Evolutionary conservation across 2,113 vertebrate species (phyloP), one percentile per base, ranked within the genome.

Genomic region (Danio rerio): DNA sequence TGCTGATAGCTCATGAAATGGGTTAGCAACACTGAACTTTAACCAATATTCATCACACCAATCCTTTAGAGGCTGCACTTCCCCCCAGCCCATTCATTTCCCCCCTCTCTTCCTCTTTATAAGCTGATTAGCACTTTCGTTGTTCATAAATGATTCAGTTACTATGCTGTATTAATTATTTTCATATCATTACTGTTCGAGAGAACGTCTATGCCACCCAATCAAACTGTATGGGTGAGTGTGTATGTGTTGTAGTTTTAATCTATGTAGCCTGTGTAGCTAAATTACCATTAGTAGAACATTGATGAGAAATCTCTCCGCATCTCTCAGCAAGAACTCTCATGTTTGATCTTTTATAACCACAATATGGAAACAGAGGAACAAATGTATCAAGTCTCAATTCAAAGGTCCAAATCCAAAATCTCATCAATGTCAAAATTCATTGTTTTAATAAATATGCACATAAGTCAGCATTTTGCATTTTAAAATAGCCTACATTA

Each of bases 101-200:
- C 3, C 5, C 9, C 81, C 68, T 62, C 45, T 70, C 62, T 68
- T 73, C 31, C 31, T 81, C 77, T 80, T 49, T 78, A 55, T 89
- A 81, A 80, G 81, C 83, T 87, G 87, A 90, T 90, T 90, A 87
- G 86, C 83, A 73, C 78, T 84, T 58, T 81, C 80, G 72, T 89
- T 86, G 70, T 84, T 83, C 75, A 87, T 91, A 81, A 86, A 89
- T 90, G 77, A 90, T 91, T 88, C 78, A 89, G 83, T 75, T 78
- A 49, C 75, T 89, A 87, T 85, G 43, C 61, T 42, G 78, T 73
- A 81, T 85, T 84, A 86, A 90, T 93, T 84, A 84, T 87, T 87
- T 87, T 42, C 83, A 74, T 83, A 86, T 88, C 89, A 91, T 91
- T 84, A 87, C 71, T 78, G 79, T 62, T 86, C 68, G 45, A 49